These are phyloP conservation scores for Ypsolopha scabrella DNA, from an alignment of 2,888 invertebrate species.

Conservation along the genomic window DNA sequence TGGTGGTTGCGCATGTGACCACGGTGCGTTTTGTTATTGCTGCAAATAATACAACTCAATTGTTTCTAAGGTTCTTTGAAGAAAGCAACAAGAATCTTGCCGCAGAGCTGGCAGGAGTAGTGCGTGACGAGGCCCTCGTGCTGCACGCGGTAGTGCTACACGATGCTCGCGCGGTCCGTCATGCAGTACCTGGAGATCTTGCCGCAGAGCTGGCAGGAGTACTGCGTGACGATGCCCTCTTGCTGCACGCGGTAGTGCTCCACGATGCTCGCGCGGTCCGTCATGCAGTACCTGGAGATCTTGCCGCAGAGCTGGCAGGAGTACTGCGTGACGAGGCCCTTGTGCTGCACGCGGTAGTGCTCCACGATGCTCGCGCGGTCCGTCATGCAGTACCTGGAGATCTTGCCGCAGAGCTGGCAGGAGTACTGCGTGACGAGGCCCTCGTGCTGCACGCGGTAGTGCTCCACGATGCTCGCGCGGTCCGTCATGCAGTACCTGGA, in stretches of 20 bases:
- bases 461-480: slow-evolving; percentile 39
- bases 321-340: too few relatives aligned
- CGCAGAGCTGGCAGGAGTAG: too few relatives aligned
- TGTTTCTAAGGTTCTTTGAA: too few relatives aligned
- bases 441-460: slow-evolving; percentile 51
- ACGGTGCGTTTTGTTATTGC: slow-evolving; percentile 52
- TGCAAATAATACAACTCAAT: slow-evolving; percentile 14
- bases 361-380: too few relatives aligned
- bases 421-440: slow-evolving; percentile 38
- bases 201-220: slow-evolving; percentile 49
- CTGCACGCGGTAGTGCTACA: too few relatives aligned
- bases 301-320: too few relatives aligned
- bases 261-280: slow-evolving; percentile 35
- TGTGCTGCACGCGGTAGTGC: too few relatives aligned
- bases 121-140: too few relatives aligned
- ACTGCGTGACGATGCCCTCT: slow-evolving; percentile 38
- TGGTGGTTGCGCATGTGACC: slow-evolving; percentile 58
- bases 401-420: slow-evolving; percentile 50
- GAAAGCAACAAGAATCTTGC: too few relatives aligned
- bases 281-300: too few relatives aligned
- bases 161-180: too few relatives aligned
- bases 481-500: too few relatives aligned
- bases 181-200: slow-evolving; percentile 40
- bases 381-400: slow-evolving; percentile 29
- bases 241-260: slow-evolving; percentile 52